Base-by-base conservation (phyloP, 2,888 invertebrate genomes). In the Alloplasta piceator region DNA sequence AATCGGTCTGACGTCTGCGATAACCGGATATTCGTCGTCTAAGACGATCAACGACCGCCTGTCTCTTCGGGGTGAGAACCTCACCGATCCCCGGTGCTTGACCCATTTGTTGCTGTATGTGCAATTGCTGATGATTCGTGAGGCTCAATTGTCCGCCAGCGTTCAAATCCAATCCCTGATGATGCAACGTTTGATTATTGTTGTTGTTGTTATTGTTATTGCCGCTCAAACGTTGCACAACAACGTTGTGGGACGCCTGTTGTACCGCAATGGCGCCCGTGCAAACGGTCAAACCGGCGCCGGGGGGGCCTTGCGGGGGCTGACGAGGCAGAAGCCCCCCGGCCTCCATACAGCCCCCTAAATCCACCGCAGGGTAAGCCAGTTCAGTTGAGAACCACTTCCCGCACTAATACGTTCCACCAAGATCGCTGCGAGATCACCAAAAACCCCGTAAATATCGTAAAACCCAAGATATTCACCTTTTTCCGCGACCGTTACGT, bases 21-120 rank as follows among this genome's bases (percentile, higher is more conserved):
- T 98, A 98, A 86, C 94, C 95, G 90, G 98, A 98, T 92, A 98
- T 96, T 89, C 98, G 95, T 83, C 98, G 95, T 82, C 95, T 93
- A 73, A 97, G 93, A 84, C 97, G 95, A 92, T 98, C 98, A 88
- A 98, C 96, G 90, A 97, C 96, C 89, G 96, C 96, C 92, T 97
- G 97, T 85, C 95, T 93, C 92, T 97, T 97, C 52, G 97, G 95
- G 89, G 96, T 95, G 90, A 96, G 93, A 85, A 94, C 94, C 93
- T 96, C 96, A 88, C 94, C 92, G 91, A 92, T 91, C n/a, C 92
- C 92, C 84, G 92, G 92, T 88, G 92, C 92, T 78, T 92, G 92
- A 88, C 92, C 91, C 92, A 92, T 92, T 89, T 91, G 92, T 87
- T 92, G 92, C 84, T 90, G 91, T 83, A 90, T 86, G 72, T 90